Percentiles rank a stretch among this genome's conserved stretches.
These are phyloP conservation scores for Trachops cirrhosus DNA, from an alignment of 2,797 vertebrate species.

Conservation along the genomic window DNA sequence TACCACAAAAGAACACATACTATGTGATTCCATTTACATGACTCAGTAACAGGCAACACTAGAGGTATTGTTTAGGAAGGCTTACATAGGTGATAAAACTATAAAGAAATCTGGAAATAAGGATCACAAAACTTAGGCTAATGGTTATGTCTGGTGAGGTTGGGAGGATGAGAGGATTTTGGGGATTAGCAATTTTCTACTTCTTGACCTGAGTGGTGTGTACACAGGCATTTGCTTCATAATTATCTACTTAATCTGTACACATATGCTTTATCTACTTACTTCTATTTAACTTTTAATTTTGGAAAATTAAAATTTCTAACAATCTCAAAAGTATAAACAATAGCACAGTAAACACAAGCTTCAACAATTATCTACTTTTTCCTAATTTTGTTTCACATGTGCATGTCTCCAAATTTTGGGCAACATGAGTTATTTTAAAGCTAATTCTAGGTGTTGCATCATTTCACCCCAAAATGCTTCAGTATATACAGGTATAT, in stretches of 20 bases:
- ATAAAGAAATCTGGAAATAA: neutral
- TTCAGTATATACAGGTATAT: neutral
- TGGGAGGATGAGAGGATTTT: neutral
- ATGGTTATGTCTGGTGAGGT: neutral
- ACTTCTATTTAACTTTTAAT: neutral
- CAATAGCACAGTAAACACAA: neutral
- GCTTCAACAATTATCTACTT: neutral
- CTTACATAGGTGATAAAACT: neutral
- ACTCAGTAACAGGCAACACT: neutral
- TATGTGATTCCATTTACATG: neutral
- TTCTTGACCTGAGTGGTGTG: neutral
- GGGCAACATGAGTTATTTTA: neutral
- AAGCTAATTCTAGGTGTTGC: neutral
- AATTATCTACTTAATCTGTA: neutral
- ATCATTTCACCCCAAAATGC: neutral
- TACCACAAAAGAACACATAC: neutral
- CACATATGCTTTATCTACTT: neutral
- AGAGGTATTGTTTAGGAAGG: neutral
- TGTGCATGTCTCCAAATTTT: neutral
- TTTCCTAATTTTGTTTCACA: neutral
- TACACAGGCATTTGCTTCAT: neutral
- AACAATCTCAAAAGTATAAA: neutral
- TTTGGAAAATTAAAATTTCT: neutral
- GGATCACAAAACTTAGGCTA: neutral
- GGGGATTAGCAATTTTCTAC: neutral